These are phyloP conservation scores for Etheostoma cragini DNA, from an alignment of 2,113 vertebrate species.

Conservation along the genomic window DNA sequence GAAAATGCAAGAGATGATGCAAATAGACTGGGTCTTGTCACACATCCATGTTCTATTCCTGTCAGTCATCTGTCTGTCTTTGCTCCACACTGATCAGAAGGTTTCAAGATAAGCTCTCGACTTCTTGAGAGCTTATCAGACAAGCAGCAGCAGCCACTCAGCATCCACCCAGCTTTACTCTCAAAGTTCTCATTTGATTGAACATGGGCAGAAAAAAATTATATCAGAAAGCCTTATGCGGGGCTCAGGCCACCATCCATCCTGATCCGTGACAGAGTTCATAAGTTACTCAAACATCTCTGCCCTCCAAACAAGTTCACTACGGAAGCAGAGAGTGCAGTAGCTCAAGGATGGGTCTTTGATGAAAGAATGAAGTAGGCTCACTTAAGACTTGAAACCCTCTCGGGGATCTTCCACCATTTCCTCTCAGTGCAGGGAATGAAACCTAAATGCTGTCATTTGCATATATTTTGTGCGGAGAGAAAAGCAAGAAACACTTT, in stretches of 20 bases:
- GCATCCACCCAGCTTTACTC: slow-evolving; percentile 31
- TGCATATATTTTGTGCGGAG: slow-evolving; percentile 73
- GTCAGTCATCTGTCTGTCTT: slow-evolving; percentile 60
- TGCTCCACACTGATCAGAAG: slow-evolving; percentile 51
- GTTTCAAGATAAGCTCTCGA: slow-evolving; percentile 43
- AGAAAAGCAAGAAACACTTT: slow-evolving; percentile 61
- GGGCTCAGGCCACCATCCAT: slow-evolving; percentile 20
- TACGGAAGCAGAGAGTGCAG: background rate
- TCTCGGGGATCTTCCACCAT: slow-evolving; percentile 60
- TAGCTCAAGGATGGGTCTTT: slow-evolving; percentile 52
- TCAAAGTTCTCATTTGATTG: slow-evolving; percentile 49
- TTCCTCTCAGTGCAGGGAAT: slow-evolving; percentile 59
- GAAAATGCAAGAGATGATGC: slow-evolving; percentile 36
- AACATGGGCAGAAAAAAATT: slow-evolving; percentile 13
- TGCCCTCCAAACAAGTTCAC: slow-evolving; percentile 33
- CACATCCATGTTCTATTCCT: slow-evolving; percentile 51
- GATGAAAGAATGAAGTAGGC: slow-evolving; percentile 42
- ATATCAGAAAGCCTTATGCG: background rate
- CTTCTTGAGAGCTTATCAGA: background rate
- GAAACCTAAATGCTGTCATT: slow-evolving; percentile 77
- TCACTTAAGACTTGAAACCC: slow-evolving; percentile 56
- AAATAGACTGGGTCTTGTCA: slow-evolving; percentile 42
- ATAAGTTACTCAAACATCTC: slow-evolving; percentile 39
- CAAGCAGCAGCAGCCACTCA: slow-evolving; percentile 42
- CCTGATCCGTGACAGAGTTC: slow-evolving; percentile 41